Conservation (phyloP, 1,140 invertebrate genomes). For the Drosophila watanabei region DNA sequence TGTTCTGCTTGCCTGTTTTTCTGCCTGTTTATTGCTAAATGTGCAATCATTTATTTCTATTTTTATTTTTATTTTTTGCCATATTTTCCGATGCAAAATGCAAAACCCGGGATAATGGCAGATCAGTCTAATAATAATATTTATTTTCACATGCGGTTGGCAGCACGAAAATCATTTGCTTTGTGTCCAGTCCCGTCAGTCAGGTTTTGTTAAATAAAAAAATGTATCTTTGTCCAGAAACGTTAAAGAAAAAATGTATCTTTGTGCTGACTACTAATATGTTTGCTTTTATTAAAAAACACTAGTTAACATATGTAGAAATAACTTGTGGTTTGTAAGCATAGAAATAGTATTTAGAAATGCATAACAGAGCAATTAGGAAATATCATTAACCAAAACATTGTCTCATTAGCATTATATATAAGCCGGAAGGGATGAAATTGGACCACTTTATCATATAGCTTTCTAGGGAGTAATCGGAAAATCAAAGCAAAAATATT, state of each 20-base stretch:
- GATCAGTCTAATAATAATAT: slow-evolving; percentile 68
- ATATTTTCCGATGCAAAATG: slow-evolving; percentile 42
- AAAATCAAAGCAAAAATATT: too few species aligned
- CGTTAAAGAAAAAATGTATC: slow-evolving; percentile 14
- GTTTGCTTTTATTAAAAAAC: not conserved
- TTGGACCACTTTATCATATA: too few species aligned
- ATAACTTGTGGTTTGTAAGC: not conserved
- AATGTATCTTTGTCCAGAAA: slow-evolving; percentile 11
- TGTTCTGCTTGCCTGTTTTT: slow-evolving; percentile 16
- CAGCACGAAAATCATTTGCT: slow-evolving; percentile 68
- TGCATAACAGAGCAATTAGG: not conserved
- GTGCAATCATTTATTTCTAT: slow-evolving; percentile 43
- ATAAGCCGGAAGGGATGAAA: too few species aligned
- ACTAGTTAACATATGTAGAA: not conserved
- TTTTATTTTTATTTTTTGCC: slow-evolving; percentile 5
- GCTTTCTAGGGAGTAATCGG: too few species aligned
- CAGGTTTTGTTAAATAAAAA: not conserved
- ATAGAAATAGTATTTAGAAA: not conserved
- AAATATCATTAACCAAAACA: too few species aligned
- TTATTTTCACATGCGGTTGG: slow-evolving; percentile 78
- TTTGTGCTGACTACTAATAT: not conserved
- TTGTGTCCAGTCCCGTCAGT: slow-evolving; percentile 27
- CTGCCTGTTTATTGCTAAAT: slow-evolving; percentile 69
- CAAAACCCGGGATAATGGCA: slow-evolving; percentile 7
- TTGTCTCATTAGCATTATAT: too few species aligned